Evolutionary conservation across 1,140 invertebrate species (phyloP), one percentile per base, ranked within the genome.

Genomic region (Hyphantria cunea): DNA sequence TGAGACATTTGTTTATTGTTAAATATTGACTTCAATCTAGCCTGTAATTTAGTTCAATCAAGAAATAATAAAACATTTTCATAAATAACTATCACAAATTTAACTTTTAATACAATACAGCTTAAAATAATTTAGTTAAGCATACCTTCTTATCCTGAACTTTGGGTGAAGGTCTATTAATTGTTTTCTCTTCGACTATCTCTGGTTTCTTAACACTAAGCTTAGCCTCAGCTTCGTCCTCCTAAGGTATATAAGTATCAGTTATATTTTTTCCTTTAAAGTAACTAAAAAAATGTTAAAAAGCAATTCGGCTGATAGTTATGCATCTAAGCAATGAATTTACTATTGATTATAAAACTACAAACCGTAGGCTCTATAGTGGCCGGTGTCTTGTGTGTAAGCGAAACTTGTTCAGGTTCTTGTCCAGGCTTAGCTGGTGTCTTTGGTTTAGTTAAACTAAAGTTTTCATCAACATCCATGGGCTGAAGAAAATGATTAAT

Each of bases 331-430:
- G 17, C 17, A 25, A 3, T 25, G 17, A 25, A 25, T 25, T 25
- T 25, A 25, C 17, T 25, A 25, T 25, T 25, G 17, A 25, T 25
- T 54, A n/a, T 70, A 61, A 68, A 52, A 66, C 53, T 87, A 90
- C 86, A 25, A 75, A 91, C 88, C 88, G 88, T 91, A 11, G 80
- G 88, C 64, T 84, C 82, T 37, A 79, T 86, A 69, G 89, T 82
- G 48, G 88, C 83, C 6, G 88, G 86, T 76, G 83, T 89, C 83
- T 87, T 91, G 68, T 91, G 88, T 81, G 86, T 87, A 37, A 89
- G 78, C 67, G 82, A 82, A 64, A 89, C 86, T 0, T 89, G 84
- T 76, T 91, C 89, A 54, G 86, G 85, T 66, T 80, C 80, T 60
- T 81, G 62, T 39, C 74, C 81, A 56, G 88, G 82, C 59, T 90